Percentiles rank a stretch among this genome's conserved stretches.
Conservation (phyloP, 2,888 invertebrate genomes). For the Microlaimidae sp. region DNA sequence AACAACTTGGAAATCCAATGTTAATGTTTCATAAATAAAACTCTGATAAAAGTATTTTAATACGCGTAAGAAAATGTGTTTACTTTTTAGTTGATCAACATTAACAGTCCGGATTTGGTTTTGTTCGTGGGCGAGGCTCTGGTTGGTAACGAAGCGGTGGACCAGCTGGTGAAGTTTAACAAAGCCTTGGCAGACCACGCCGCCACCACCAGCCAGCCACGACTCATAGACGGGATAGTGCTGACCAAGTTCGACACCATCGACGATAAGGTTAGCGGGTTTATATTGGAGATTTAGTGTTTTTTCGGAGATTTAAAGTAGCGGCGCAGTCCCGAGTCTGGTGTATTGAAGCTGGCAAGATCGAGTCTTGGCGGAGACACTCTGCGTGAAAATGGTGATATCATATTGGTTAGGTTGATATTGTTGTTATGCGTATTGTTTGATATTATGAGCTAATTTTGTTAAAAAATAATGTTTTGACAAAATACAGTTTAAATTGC, state of each 20-base stretch:
- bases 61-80: too few relatives aligned
- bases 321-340: too few relatives aligned
- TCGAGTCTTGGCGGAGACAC: too few relatives aligned
- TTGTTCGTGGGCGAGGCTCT: conserved; percentile 98
- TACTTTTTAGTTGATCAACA: conserved; percentile 57
- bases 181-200: conserved; percentile 86
- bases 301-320: not conserved
- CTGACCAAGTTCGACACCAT: conserved; percentile 99
- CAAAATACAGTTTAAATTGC: not conserved
- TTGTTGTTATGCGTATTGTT: too few relatives aligned
- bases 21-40: too few relatives aligned
- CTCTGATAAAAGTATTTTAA: too few relatives aligned
- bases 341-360: too few relatives aligned
- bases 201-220: conserved; percentile 51
- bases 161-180: conserved; percentile 96
- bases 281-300: not conserved
- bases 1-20: too few relatives aligned
- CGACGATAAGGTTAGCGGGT: conserved; percentile 65
- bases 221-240: conserved; percentile 93
- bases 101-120: conserved; percentile 91
- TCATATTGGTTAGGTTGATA: not conserved
- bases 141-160: conserved; percentile 99
- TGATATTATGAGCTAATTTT: not conserved
- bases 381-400: too few relatives aligned
- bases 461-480: too few relatives aligned